Base-by-base conservation (phyloP, 1,140 invertebrate species). In the Vanessa atalanta region DNA sequence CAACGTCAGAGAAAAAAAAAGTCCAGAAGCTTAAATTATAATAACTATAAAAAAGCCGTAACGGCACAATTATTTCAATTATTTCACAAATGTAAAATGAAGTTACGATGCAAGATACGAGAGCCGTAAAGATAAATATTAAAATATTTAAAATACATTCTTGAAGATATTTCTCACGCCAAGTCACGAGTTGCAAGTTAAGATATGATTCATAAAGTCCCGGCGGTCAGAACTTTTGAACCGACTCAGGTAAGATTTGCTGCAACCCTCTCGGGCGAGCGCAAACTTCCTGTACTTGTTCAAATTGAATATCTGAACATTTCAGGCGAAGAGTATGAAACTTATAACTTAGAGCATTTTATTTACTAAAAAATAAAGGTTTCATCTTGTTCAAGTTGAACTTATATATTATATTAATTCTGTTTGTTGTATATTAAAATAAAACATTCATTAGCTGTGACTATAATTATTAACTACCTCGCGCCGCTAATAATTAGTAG, bases 241-340 rank as follows among this genome's bases (percentile, higher is more conserved):
- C 23, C 20, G 23, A 61, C 31, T 61, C 57, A 61, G 31, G 57
- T 61, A 61, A 61, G 57, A 61, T 37, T 61, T n/a, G 57, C 57
- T 57, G n/a, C 55, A 14, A 37, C 20, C 57, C 57, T 31, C 26
- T 20, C 51, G 51, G 51, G 51, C 4, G 53, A 55, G 20, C 16
- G 37, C 48, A 50, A 57, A 57, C 53, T 57, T 57, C 53, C 3
- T 13, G 11, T 57, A 57, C 16, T 53, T 6, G 20, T 23, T 23
- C 53, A 23, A 57, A 57, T 57, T 57, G 53, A 57, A 57, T 57
- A 23, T 57, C 53, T 26, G 53, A 14, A 57, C 53, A 12, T 1
- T 57, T 57, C 53, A 23, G 9, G 6, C 0, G 15, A 53, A 9
- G 3, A 16, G 15, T n/a, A 53, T 43, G 37, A 57, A 57, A 20